These are phyloP conservation scores for Megalurothrips usitatus DNA, from an alignment of 2,888 invertebrate genomes.

Conservation along the genomic window DNA sequence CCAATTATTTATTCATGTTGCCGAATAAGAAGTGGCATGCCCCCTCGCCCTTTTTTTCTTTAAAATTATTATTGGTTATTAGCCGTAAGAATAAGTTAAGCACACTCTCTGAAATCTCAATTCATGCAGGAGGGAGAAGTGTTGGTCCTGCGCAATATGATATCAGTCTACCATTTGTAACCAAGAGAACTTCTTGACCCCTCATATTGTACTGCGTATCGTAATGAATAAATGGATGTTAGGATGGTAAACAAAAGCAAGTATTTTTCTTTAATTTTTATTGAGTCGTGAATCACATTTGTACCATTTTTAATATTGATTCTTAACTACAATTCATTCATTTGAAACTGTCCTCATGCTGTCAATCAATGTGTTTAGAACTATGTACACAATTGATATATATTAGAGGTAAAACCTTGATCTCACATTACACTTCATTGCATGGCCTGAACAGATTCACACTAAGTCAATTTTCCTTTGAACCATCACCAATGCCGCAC, in stretches of 20 bases:
- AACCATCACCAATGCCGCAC: constrained; percentile 8
- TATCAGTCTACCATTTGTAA: too few relatives aligned
- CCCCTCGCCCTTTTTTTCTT: too few relatives aligned
- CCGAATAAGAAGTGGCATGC: too few relatives aligned
- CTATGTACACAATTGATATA: constrained; percentile 3
- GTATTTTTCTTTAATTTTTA: not conserved
- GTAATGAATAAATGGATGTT: not conserved
- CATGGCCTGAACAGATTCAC: not conserved
- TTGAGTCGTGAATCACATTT: constrained; percentile 16
- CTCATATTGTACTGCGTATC: not conserved
- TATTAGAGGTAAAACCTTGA: not conserved
- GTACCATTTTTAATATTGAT: not conserved
- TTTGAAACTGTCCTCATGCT: not conserved
- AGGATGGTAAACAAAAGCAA: not conserved
- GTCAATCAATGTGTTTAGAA: not conserved
- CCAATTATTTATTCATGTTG: too few relatives aligned
- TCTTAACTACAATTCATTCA: constrained; percentile 12
- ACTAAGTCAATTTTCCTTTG: not conserved
- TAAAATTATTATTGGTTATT: too few relatives aligned
- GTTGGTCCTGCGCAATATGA: too few relatives aligned
- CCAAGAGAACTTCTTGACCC: too few relatives aligned
- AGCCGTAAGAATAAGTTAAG: too few relatives aligned
- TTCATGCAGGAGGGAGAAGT: too few relatives aligned
- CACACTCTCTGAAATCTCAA: too few relatives aligned
- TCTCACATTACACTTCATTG: not conserved